Conservation (phyloP, 2,888 invertebrate genomes). For the Hymenopus coronatus region DNA sequence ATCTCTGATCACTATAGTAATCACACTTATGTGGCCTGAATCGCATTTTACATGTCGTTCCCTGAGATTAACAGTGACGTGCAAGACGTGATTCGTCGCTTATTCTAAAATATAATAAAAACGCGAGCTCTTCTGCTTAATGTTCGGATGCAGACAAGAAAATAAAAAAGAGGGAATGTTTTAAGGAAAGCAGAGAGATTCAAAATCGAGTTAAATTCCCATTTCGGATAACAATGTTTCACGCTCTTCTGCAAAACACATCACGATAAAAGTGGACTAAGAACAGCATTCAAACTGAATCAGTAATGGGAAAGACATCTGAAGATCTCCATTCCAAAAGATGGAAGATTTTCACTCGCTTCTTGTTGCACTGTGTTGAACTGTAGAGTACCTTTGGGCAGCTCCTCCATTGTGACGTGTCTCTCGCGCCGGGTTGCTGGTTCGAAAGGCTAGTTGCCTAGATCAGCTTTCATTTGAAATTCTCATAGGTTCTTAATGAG, state of each 20-base stretch:
- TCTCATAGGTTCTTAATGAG: too few species aligned
- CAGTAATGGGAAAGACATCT: too few species aligned
- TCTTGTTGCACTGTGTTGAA: too few species aligned
- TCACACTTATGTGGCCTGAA: neutral
- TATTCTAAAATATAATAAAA: neutral
- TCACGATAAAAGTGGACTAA: neutral
- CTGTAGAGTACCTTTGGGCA: too few species aligned
- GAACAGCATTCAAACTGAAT: neutral
- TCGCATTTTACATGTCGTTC: neutral
- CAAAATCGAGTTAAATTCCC: constrained; percentile 34
- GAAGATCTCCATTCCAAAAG: too few species aligned
- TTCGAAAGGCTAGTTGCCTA: too few species aligned
- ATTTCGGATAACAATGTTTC: constrained; percentile 21
- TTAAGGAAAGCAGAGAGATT: constrained; percentile 16
- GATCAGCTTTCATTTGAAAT: too few species aligned
- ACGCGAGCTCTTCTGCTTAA: neutral
- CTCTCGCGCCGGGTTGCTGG: too few species aligned
- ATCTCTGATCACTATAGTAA: too few species aligned
- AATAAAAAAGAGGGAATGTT: constrained; percentile 1
- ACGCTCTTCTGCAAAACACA: neutral
- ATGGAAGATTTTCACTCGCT: too few species aligned
- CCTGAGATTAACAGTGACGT: neutral
- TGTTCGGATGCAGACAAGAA: neutral
- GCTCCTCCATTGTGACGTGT: too few species aligned
- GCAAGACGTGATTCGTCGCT: neutral